Evolutionary conservation across 2,797 vertebrate species (phyloP), one percentile per base, ranked within the genome.

Genomic region (Sebastes iracundus): DNA sequence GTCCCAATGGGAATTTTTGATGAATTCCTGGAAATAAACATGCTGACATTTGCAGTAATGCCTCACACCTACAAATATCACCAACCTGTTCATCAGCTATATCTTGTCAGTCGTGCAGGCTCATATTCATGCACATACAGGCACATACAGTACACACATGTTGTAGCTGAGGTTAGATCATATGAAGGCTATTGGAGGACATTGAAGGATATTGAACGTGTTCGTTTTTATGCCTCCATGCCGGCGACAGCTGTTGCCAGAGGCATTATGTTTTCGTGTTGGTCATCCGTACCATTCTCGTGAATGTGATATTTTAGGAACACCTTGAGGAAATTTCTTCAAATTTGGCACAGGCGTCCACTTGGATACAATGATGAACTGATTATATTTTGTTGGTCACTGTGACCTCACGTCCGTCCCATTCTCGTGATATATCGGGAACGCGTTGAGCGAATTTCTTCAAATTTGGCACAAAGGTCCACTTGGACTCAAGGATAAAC

Each of bases 11-110:
- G 82, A 75, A 65, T 78, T 86, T 10, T 25, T 27, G 73, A 74
- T 67, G 67, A 77, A 84, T 85, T 85, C 63, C 71, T 84, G 77
- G 42, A 83, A 81, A 80, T 69, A 87, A 88, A 93, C 70, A 70
- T 72, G 87, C 88, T 90, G 89, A 86, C 72, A 71, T 73, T 80
- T 78, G 67, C 80, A 80, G 71, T 63, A 49, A 83, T 64, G 53
- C 27, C 72, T 74, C 69, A 61, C 71, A 88, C 69, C 66, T 69
- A n/a, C 78, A 76, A 72, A 66, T 56, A 74, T 87, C 73, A 75
- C 42, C 74, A 80, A 16, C 68, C 30, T 71, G 38, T 73, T 85
- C 55, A 33, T 75, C 18, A 22, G 77, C 38, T 75, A 35, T n/a
- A 16, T 70, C 25, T 53, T n/a, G 20, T 74, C 66, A 61, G 61